Percentiles rank a stretch among this genome's conserved stretches.
phyloP scores from a whole-genome alignment of 2,113 vertebrate genomes.

The human region GRCh38 chr12:122754501-122755000 shows the following conservation, averaged over 20 bases:
- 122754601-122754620: background rate
- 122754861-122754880: background rate
- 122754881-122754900: background rate
- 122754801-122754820: no score
- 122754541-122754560: background rate
- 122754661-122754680: background rate
- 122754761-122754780: background rate
- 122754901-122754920: background rate
- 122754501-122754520: background rate
- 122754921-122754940: background rate
- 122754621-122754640: background rate
- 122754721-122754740: background rate
- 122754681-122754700: no score
- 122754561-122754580: background rate
- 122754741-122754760: background rate
- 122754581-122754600: background rate
- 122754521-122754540: background rate
- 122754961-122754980: background rate
- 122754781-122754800: background rate
- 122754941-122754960: background rate
- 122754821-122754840: background rate
- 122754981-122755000: background rate
- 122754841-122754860: background rate
- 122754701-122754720: no score
- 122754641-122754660: background rate